Evolutionary conservation across 2,888 invertebrate genomes (phyloP), one percentile per base, ranked within the genome.

Genomic region (Arenicola marina): DNA sequence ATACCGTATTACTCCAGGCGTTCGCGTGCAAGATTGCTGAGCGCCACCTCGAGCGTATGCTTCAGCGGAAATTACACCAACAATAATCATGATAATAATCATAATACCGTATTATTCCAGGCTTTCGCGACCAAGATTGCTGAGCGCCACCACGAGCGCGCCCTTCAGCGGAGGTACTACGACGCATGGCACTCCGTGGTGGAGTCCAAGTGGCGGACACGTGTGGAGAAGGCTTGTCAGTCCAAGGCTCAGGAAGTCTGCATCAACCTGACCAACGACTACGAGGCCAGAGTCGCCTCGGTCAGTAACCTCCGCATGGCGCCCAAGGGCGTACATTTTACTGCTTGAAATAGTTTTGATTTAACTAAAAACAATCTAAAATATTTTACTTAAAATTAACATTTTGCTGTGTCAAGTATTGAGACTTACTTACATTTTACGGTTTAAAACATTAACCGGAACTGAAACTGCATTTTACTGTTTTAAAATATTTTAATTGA

Each of bases 151-250:
- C 73, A 80, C 63, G 64, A 76, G 29, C 68, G 72, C 34, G 61
- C 62, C n/a, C 62, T 82, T 29, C 63, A 63, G 3, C 66, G 72
- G 61, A 77, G 73, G 28, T 74, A 74, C 0, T 75, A 76, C 74
- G 73, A 68, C 4, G 73, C 72, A 2, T 83, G 82, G 83, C 80
- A 79, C 62, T 73, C 74, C 0, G 61, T 78, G 15, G 73, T 82
- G 2, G 77, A 77, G 62, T 69, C 67, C 4, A 75, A 74, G 48
- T 81, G 81, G 81, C 63, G 74, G 15, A 61, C 71, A 24, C 68
- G 79, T 4, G 76, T 80, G n/a, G 79, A 82, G 69, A 76, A 75
- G 56, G 78, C 79, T 0, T 82, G 82, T 68, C 80, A 83, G 69
- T 68, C 72, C 29, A 80, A 81, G 65, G 82, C 83, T 0, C 77